Evolutionary conservation across 2,888 invertebrate genomes (phyloP).

Genomic region (Sclerodermus sp.): DNA sequence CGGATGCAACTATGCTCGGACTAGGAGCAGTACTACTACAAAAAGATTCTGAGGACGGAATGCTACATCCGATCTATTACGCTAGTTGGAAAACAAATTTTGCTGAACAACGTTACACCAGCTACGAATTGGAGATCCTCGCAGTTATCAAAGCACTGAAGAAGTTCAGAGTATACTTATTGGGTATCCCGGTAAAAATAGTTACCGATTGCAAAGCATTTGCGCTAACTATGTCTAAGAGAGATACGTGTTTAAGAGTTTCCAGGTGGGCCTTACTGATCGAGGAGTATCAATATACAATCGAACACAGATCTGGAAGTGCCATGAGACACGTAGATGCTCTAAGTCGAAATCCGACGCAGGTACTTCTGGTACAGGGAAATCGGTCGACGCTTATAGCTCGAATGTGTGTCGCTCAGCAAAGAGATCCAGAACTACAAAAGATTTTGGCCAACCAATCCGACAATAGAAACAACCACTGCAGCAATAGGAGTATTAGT

Average conservation of each 20-base stretch:
- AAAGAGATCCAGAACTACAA: not conserved
- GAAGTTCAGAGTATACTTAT: constrained; percentile 29
- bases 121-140: constrained; percentile 26
- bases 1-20: constrained; percentile 16
- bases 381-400: not conserved
- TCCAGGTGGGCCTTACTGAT: constrained; percentile 23
- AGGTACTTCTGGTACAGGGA: not conserved
- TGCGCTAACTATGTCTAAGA: constrained; percentile 18
- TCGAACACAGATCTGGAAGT: constrained; percentile 19
- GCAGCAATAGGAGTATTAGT: too few relatives aligned
- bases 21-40: constrained; percentile 22
- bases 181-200: constrained; percentile 28
- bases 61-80: constrained; percentile 26
- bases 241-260: constrained; percentile 16
- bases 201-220: constrained; percentile 31
- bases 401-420: not conserved
- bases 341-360: constrained; percentile 21
- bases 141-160: constrained; percentile 26
- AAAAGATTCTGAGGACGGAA: constrained; percentile 11
- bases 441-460: not conserved
- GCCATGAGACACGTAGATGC: constrained; percentile 28
- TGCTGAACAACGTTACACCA: constrained; percentile 21
- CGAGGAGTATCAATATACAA: constrained; percentile 19
- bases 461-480: too few relatives aligned
- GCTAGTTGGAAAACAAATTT: constrained; percentile 24